Base-by-base conservation (phyloP, 2,797 vertebrate species). In the Sorex maritimensis region DNA sequence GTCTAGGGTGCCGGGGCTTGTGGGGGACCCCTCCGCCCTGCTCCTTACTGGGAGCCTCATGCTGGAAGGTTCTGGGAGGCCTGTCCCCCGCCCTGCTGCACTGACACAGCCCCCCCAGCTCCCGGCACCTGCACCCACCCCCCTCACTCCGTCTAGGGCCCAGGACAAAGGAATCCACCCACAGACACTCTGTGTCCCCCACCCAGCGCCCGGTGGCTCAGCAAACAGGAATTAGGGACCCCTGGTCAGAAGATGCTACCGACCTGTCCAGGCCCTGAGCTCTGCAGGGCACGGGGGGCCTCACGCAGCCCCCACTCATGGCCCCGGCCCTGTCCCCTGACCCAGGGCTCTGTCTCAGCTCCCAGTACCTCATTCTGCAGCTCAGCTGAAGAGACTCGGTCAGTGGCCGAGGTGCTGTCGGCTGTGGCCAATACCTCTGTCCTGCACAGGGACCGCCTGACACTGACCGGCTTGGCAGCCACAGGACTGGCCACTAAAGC, bases 131-230 rank as follows among this genome's bases (percentile, higher is more conserved):
- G 49, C 15, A 30, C 68, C 38, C 21, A 28, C 55, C 78, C n/a
- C 71, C 1, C 72, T 28, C 28, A 86, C 95, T 86, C 88, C 14
- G 0, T 92, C 94, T 75, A 80, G 92, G 88, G 96, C 2, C 68
- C 0, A 78, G 92, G 81, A 79, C 7, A 4, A 55, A 8, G 78
- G 90, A 46, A 97, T 97, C 96, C 82, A 96, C 94, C 93, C 85
- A 97, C 95, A n/a, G 97, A 97, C 96, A 96, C 89, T 28, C 24
- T 9, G 65, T 15, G 14, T 69, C n/a, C 28, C 12, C 26, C 12
- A 11, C 67, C 67, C 28, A 5, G 28, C 6, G 14, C 4, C 68
- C 3, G 9, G 23, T 7, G 34, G 55, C 5, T 2, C 0, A 4
- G 13, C 49, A 74, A 7, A 12, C 41, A 15, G 87, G 77, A 30